Percentiles rank a stretch among this genome's conserved stretches.
These are phyloP conservation scores for Magallana angulata DNA, from an alignment of 1,140 invertebrate genomes.

Conservation along the genomic window DNA sequence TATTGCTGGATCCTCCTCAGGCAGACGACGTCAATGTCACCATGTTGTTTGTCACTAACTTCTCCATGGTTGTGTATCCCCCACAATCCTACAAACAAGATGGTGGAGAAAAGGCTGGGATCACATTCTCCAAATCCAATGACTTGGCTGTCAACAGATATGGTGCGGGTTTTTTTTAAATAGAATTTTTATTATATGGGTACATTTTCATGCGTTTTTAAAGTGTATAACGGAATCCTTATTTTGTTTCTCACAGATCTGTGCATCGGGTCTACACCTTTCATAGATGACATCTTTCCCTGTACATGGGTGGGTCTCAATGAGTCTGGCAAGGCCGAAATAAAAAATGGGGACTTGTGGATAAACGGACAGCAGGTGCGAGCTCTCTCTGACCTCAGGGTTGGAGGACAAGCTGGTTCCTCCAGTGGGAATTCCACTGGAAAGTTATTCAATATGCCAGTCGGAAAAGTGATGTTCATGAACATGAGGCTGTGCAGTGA, in stretches of 20 bases:
- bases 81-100: conserved; percentile 26
- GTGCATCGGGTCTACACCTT: conserved; percentile 51
- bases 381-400: conserved; percentile 27
- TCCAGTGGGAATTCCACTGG: neutral
- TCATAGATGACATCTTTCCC: conserved; percentile 61
- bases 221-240: neutral
- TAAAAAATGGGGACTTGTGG: conserved; percentile 54
- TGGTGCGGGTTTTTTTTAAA: conserved; percentile 46
- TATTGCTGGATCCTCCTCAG: conserved; percentile 48
- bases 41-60: conserved; percentile 38
- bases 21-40: conserved; percentile 48
- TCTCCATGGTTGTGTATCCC: conserved; percentile 50
- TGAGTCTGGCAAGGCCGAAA: conserved; percentile 46
- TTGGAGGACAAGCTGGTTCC: conserved; percentile 5
- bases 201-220: neutral
- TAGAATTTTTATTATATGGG: too few relatives aligned
- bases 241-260: conserved; percentile 55
- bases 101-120: conserved; percentile 41
- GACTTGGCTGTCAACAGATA: conserved; percentile 55
- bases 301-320: conserved; percentile 53
- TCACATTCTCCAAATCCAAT: conserved; percentile 43
- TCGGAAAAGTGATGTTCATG: conserved; percentile 52
- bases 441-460: conserved; percentile 50
- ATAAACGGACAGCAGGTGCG: conserved; percentile 46
- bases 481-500: conserved; percentile 58